Base-by-base conservation (phyloP, 2,797 vertebrate genomes). In the Melanotaenia pygmaea region DNA sequence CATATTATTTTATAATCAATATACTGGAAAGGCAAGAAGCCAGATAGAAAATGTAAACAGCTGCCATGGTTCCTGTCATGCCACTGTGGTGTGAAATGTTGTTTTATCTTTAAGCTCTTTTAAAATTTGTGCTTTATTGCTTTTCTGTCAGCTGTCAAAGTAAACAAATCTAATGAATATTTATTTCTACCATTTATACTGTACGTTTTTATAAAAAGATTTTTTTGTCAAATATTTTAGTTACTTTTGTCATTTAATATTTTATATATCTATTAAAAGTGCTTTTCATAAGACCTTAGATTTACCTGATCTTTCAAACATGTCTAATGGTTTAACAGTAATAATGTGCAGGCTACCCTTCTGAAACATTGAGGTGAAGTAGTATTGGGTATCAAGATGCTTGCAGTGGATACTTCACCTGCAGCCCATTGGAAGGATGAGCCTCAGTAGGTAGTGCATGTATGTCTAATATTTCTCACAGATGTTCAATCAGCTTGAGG, bases 101-200 rank as follows among this genome's bases (percentile, higher is more conserved):
- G 43, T 53, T 70, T 84, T 66, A 57, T 75, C 66, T 72, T 45
- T 28, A 9, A 24, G 34, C 50, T 76, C 54, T 77, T 73, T 59
- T 38, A 74, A 72, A 79, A 14, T 64, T 64, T 56, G 51, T 70
- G 58, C 70, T 76, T 86, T 76, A 67, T 61, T 70, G 68, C 37
- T 67, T 79, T 64, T 74, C 66, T 74, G 43, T 74, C 75, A 71
- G 67, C 85, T 71, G 71, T 74, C 67, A 62, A 26, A 68, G 60
- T 45, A 72, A 86, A 86, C 72, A 83, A 83, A 83, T 80, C 72
- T 76, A 76, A 86, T 62, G 43, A 76, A 86, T 93, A 94, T 94
- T 93, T 94, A 94, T 93, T 94, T 86, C 87, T 88, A 82, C 72
- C 82, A 83, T 90, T 85, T 88, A 87, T 86, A 66, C 64, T 74